Base-by-base conservation (phyloP, 2,888 invertebrate genomes). In the Drosophila pseudotakahashii region DNA sequence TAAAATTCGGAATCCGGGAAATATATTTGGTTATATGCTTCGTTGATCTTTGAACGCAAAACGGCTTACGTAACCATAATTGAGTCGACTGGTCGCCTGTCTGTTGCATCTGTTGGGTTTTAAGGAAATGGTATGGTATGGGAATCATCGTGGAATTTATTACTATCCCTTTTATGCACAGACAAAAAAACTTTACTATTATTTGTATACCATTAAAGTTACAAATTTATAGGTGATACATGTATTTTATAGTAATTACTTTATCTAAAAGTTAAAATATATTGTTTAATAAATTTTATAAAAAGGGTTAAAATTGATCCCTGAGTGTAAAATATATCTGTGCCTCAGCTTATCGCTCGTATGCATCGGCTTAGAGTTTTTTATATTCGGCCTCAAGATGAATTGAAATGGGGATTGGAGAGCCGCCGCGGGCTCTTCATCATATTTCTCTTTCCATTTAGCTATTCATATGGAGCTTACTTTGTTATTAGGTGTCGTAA, bases 401-500 rank as follows among this genome's bases (percentile, higher is more conserved):
- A 41, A 61, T 61, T 61, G 50, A 54, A 57, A 48, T 55, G 59
- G 41, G 48, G 37, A 7, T 3, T 26, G 16, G 30, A 39, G 41
- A 16, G 11, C 41, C 7, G 71, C 66, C 73, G 14, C 30, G n/a
- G 57, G 58, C 57, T 58, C 51, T 55, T 10, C 44, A 61, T 57
- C 16, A 60, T n/a, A 37, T 54, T 32, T 60, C 45, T 57, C 36
- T 52, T 62, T 44, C 58, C 13, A 48, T 37, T 16, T 51, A 50
- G 44, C 48, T 48, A 47, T 62, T 55, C 53, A 37, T n/a, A 47
- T 42, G 47, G 36, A 47, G 52, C 80, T 66, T 67, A 64, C 75
- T 47, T 70, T 70, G 59, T 59, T 76, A 71, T 87, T 77, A 76
- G 89, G 89, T 89, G 84, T 89, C 88, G 88, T 79, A 84, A 87